Base-by-base conservation (phyloP, 1,140 invertebrate species). In the Brachionus paranguensis region DNA sequence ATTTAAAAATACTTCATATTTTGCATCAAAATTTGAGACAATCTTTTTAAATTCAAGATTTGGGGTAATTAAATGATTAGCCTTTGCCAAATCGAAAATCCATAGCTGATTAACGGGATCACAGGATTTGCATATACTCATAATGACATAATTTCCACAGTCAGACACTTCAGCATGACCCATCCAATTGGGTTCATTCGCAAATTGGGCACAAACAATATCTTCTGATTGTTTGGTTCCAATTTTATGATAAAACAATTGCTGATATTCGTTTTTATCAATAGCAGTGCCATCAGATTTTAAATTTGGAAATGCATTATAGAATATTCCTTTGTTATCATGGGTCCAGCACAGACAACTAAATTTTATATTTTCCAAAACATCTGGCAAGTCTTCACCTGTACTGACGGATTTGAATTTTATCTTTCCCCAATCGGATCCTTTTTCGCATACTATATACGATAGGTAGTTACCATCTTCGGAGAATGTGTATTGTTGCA, bases 251-350 rank as follows among this genome's bases (percentile, higher is more conserved):
- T 96, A 99, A 88, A 93, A 98, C 7, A 99, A 89, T 88, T 97
- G 97, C 88, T 99, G 96, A 90, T 96, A 92, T 87, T 93, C 91
- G 88, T 94, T 95, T 84, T 92, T 91, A 68, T 93, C 92, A 0
- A 95, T 97, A 89, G 97, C 95, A 0, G 94, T 95, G 1, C 96
- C 96, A 91, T 97, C 95, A 33, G 92, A 93, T 65, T 93, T 94
- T 85, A 92, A 93, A 47, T 94, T 92, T 17, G 94, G 93, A 90
- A 93, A 95, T 33, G 91, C 90, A 91, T 93, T 94, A 90, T 99
- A 99, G 90, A 99, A 99, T 81, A 99, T 91, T 76, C 96, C 97
- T 86, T 93, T 92, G 88, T 98, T 93, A 88, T 99, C 96, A 87
- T 96, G 95, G 47, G 95, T 96, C 96, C 97, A 99, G 0, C 94